Evolutionary conservation across 2,113 vertebrate genomes (phyloP), one percentile per base, ranked within the genome.

Genomic region (Uria aalge): DNA sequence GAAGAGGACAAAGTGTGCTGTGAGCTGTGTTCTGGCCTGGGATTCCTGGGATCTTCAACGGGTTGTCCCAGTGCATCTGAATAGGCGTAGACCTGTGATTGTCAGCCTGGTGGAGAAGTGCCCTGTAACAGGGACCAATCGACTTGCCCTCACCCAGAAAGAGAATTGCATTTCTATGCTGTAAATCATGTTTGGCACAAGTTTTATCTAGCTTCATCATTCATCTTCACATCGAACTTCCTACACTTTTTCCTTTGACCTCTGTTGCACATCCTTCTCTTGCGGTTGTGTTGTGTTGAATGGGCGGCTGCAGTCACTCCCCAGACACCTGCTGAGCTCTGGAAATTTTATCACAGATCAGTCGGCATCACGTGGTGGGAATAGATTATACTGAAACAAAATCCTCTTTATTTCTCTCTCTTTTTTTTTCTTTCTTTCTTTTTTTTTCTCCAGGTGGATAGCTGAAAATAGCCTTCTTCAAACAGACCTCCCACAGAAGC

Each of bases 381-480:
- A 63, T 26, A 63, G 43, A 48, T 47, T 56, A 59, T n/a, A 63
- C 15, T 32, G 56, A 84, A 85, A 84, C 55, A 77, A 90, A 85
- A 77, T 78, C 21, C 9, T 55, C 53, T 50, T 48, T 34, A 9
- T 60, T 82, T 68, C 26, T 32, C 17, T 19, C 1, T 38, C 5
- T 53, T 79, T 45, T 21, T 29, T 17, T 5, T 11, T 15, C n/a
- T 21, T 45, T 38, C 32, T 4, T 1, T 20, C 16, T 34, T 34
- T 40, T 5, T 1, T 32, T 10, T 15, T 3, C 56, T 23, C 50
- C 72, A 81, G 90, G 94, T 95, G 79, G 52, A 78, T 64, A 48
- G 60, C 67, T 95, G 94, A 87, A 97, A 97, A 91, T 36, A 94
- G 76, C 52, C 52, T n/a, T 15, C 21, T 47, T 92, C 80, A 78